phyloP scores from a whole-genome alignment of 2,797 vertebrate genomes.

The Lacerta bilineata region DNA sequence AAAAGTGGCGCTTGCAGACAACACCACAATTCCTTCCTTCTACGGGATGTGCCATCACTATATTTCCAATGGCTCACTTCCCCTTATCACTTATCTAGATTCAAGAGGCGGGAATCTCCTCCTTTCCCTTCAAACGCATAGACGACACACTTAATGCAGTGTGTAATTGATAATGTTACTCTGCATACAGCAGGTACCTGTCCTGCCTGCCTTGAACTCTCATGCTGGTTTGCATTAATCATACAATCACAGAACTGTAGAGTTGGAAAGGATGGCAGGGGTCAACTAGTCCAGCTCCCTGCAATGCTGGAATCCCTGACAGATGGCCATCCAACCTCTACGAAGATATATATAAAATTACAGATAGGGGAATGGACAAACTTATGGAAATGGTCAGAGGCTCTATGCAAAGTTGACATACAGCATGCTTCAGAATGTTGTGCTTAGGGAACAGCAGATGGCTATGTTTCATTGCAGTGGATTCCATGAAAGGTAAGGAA shows the following conservation, averaged over 20 bases:
- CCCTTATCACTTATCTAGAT: not conserved
- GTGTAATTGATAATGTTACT: not conserved
- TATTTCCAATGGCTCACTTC: no score
- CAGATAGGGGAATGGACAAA: not conserved
- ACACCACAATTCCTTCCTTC: no score
- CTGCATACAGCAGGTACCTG: no score
- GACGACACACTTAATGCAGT: not conserved
- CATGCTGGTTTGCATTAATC: not conserved
- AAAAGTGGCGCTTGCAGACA: no score
- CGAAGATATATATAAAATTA: not conserved
- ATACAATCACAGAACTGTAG: no score
- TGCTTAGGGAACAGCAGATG: not conserved
- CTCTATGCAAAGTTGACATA: not conserved
- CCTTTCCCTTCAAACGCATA: not conserved
- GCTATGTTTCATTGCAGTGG: not conserved
- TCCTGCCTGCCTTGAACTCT: not conserved
- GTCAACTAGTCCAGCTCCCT: no score
- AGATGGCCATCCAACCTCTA: no score
- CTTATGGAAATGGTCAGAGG: not conserved
- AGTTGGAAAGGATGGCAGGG: no score
- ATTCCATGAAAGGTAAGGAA: not conserved
- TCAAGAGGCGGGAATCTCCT: not conserved
- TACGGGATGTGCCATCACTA: no score
- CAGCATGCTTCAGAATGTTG: not conserved
- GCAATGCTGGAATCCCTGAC: no score